Percentiles rank a stretch among this genome's conserved stretches.
Conservation (phyloP, 2,888 invertebrate species). For the Brachynemurus nebulosus region DNA sequence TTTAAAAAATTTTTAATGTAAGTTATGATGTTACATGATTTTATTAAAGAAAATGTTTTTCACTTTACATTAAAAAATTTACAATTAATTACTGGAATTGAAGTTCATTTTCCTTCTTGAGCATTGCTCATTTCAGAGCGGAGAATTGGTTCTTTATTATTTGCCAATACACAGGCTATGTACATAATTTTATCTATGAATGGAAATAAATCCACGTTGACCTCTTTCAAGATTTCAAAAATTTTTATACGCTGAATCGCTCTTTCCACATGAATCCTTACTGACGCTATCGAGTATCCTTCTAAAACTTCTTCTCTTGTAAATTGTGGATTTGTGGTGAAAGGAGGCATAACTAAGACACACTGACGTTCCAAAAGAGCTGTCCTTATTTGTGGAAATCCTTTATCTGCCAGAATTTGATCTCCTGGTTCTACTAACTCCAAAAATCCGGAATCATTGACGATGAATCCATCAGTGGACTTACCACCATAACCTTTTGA, state of each 20-base stretch:
- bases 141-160: conserved; percentile 4
- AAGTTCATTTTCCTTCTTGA: no score
- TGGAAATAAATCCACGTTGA: neutral
- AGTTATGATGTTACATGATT: neutral
- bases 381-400: conserved; percentile 15
- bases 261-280: neutral
- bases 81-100: no score
- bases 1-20: neutral
- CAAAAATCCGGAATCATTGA: conserved; percentile 19
- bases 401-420: conserved; percentile 16
- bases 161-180: conserved; percentile 2
- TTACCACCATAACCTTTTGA: conserved; percentile 20
- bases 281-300: neutral
- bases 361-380: conserved; percentile 14
- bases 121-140: no score
- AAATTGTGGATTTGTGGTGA: conserved; percentile 15
- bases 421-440: conserved; percentile 17
- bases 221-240: neutral
- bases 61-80: neutral
- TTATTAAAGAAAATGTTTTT: neutral
- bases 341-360: conserved; percentile 16
- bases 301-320: conserved; percentile 11
- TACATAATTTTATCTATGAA: neutral
- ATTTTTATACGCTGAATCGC: neutral
- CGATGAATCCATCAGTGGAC: conserved; percentile 18